Percentiles rank a stretch among this genome's conserved stretches.
Evolutionary conservation across 1,140 invertebrate genomes (phyloP).

Genomic region (Pachyrhynchus sulphureomaculatus): DNA sequence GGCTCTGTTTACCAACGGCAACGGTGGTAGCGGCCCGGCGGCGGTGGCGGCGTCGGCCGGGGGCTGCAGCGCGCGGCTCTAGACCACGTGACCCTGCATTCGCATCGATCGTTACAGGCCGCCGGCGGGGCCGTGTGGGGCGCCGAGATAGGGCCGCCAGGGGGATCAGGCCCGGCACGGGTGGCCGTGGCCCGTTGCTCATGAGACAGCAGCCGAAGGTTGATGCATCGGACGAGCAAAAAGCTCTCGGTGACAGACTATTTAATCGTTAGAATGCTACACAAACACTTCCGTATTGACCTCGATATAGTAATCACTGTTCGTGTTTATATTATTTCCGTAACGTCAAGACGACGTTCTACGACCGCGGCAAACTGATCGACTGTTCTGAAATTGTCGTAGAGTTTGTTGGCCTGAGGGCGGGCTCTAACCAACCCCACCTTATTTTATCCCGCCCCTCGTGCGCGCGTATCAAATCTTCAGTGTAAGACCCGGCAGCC

Average conservation of each 20-base stretch:
- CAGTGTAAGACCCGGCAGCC: slow-evolving; percentile 30
- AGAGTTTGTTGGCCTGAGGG: slow-evolving; percentile 43
- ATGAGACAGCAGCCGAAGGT: slow-evolving; percentile 39
- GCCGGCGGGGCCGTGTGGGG: slow-evolving; percentile 47
- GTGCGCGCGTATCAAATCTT: slow-evolving; percentile 5
- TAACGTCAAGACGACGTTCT: neutral
- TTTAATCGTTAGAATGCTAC: neutral
- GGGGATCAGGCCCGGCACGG: slow-evolving; percentile 50
- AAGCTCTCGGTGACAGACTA: slow-evolving; percentile 17
- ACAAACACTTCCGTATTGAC: neutral
- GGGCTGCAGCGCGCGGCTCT: slow-evolving; percentile 48
- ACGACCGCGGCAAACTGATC: slow-evolving; percentile 28
- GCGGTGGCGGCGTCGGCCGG: slow-evolving; percentile 41
- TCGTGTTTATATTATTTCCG: neutral
- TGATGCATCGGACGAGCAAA: neutral
- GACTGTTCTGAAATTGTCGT: slow-evolving; percentile 36
- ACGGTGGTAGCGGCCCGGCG: slow-evolving; percentile 45
- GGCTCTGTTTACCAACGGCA: slow-evolving; percentile 51
- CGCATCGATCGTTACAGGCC: slow-evolving; percentile 42
- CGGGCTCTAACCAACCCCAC: slow-evolving; percentile 10
- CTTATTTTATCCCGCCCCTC: slow-evolving; percentile 7
- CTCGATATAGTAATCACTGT: neutral
- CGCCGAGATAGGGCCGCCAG: slow-evolving; percentile 46
- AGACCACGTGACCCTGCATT: slow-evolving; percentile 46
- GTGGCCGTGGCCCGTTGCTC: slow-evolving; percentile 46